A percentile compares a stretch with the other conserved stretches of the same genome.
phyloP scores from a whole-genome alignment of 2,113 vertebrate species.

The Podarcis raffonei region DNA sequence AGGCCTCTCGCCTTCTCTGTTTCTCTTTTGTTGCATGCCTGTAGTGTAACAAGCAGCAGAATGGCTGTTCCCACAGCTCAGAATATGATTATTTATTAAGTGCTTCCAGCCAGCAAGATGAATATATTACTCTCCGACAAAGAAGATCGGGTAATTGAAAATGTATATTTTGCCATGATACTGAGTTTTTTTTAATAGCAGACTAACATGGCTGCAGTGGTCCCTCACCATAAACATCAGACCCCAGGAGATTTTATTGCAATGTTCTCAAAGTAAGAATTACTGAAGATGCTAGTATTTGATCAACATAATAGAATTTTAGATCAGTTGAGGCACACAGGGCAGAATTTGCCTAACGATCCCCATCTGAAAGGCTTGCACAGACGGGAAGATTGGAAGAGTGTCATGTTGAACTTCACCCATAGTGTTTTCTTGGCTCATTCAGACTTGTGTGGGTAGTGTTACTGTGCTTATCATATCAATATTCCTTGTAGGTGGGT shows the following conservation, averaged over 20 bases:
- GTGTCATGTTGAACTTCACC: too few relatives aligned
- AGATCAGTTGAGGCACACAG: background rate
- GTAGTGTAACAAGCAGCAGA: slow-evolving; percentile 39
- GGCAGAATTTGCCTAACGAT: too few relatives aligned
- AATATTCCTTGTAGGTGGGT: background rate
- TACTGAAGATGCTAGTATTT: background rate
- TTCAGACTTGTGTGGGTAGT: background rate
- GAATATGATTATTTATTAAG: slow-evolving; percentile 36
- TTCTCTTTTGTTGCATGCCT: slow-evolving; percentile 31
- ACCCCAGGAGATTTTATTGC: background rate
- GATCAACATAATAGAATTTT: background rate
- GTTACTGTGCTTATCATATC: background rate
- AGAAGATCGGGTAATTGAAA: accelerated
- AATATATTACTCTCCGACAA: slow-evolving; percentile 10
- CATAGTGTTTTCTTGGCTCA: background rate
- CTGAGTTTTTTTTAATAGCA: background rate
- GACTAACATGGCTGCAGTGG: background rate
- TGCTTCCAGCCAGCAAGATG: slow-evolving; percentile 11
- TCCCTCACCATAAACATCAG: background rate
- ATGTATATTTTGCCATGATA: background rate
- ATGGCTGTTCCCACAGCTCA: slow-evolving; percentile 26
- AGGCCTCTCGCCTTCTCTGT: slow-evolving; percentile 33
- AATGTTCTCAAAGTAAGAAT: background rate
- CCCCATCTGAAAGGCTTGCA: too few relatives aligned
- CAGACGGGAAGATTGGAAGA: too few relatives aligned